Evolutionary conservation across 2,888 invertebrate species (phyloP), one percentile per base, ranked within the genome.

Genomic region (Scaptomyza caliginosa): DNA sequence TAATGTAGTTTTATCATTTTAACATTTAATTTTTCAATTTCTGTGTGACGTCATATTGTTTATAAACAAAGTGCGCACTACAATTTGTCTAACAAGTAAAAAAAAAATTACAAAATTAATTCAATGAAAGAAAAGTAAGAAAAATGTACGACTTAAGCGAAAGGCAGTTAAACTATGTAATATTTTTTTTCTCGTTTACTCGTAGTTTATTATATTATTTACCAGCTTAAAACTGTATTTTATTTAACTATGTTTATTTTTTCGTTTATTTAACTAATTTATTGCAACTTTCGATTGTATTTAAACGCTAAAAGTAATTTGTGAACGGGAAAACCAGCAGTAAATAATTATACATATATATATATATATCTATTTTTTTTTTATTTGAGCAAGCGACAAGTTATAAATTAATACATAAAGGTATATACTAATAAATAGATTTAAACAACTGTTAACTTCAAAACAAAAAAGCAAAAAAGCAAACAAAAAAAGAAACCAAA

Each of bases 181-280:
- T n/a, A n/a, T 16, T 55, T 36, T 26, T 8, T 58, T 71, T 64
- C 57, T 39, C 28, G 11, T 58, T 71, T 68, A n/a, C n/a, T n/a
- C n/a, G n/a, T 70, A 60, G 58, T 70, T 59, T 68, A 68, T 66
- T 59, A 67, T 59, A 67, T 60, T 38, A 49, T 54, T 71, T 39
- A 48, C 26, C 17, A 51, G 49, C 50, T 59, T 59, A 48, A 4
- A 59, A 59, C n/a, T 52, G 26, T 59, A 54, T 51, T 40, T 59
- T 51, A 32, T 48, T 51, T 24, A 38, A 13, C 10, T 16, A 23
- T 17, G 16, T 16, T 32, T 13, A 16, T 34, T 58, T 60, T 58
- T 63, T 80, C 54, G 58, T 68, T 67, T 72, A 55, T 52, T 77
- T 66, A 77, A 80, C 68, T 79, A 74, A 80, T 80, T 80, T 80